A percentile compares a stretch with the other conserved stretches of the same genome.
These are phyloP conservation scores for Myotis myotis DNA, from an alignment of 2,797 vertebrate genomes.

Conservation along the genomic window DNA sequence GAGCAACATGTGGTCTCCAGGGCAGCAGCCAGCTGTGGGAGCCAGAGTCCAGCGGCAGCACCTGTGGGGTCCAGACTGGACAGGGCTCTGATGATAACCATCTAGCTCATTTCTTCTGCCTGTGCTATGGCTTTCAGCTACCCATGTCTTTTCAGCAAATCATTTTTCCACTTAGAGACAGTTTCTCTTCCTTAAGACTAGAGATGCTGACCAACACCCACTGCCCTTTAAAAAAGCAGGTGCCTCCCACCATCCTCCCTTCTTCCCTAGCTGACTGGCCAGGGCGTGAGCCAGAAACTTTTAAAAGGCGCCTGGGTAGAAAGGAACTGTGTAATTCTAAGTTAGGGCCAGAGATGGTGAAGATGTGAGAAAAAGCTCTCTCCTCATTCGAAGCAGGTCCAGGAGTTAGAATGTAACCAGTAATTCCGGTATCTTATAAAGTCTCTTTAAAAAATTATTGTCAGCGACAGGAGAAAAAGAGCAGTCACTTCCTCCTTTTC, in stretches of 20 bases:
- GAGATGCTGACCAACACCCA: not conserved
- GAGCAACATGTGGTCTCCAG: accelerated
- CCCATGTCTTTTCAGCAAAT: not conserved
- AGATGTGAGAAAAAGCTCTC: not conserved
- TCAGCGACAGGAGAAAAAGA: not conserved
- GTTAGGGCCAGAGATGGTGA: not conserved
- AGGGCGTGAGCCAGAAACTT: not conserved
- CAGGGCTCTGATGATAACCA: not conserved
- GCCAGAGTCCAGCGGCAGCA: not conserved
- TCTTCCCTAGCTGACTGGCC: not conserved
- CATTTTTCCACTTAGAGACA: not conserved
- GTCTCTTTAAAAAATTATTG: not conserved
- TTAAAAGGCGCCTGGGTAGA: not conserved
- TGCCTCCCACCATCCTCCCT: not conserved
- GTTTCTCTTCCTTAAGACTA: not conserved
- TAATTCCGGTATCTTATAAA: not conserved
- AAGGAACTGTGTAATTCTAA: not conserved
- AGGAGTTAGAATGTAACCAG: not conserved
- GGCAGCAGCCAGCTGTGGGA: not conserved
- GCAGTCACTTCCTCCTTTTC: not conserved
- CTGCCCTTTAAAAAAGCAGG: not conserved
- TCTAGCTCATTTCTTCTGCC: not conserved
- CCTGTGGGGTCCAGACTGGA: not conserved
- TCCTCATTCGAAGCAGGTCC: not conserved
- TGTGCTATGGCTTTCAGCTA: not conserved